These are phyloP conservation scores for Percopsis omiscomaycus DNA, from an alignment of 2,797 vertebrate genomes.

Conservation along the genomic window DNA sequence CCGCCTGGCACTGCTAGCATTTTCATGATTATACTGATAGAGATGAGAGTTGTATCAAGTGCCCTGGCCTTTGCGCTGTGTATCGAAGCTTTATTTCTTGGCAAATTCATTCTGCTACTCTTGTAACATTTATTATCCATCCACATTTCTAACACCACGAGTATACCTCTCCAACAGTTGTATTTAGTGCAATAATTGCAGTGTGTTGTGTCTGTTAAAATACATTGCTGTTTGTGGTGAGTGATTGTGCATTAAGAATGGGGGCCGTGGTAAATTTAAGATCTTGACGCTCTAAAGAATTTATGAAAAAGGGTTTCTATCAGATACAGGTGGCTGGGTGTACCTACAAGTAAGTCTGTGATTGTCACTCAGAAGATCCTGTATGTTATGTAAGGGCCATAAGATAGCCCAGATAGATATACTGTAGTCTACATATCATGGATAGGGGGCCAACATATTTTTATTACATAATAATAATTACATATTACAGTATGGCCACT, in stretches of 20 bases:
- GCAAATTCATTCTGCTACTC: constrained; percentile 7
- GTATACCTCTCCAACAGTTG: neutral
- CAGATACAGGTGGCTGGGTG: constrained; percentile 34
- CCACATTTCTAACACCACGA: too few relatives aligned
- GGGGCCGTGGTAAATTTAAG: constrained; percentile 52
- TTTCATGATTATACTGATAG: constrained; percentile 30
- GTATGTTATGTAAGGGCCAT: neutral
- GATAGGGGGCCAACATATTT: neutral
- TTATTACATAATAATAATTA: neutral
- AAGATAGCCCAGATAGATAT: neutral
- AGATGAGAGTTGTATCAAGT: constrained; percentile 39
- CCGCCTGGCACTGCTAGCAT: constrained; percentile 37
- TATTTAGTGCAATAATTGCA: constrained; percentile 35
- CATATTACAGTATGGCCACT: neutral
- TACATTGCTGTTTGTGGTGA: constrained; percentile 49
- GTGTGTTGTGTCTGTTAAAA: constrained; percentile 24
- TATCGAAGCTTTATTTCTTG: constrained; percentile 29
- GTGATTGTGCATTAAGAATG: constrained; percentile 42
- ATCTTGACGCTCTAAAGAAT: constrained; percentile 43
- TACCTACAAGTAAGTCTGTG: constrained; percentile 54
- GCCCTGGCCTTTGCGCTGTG: constrained; percentile 18
- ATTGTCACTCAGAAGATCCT: constrained; percentile 28
- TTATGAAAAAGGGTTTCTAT: constrained; percentile 53
- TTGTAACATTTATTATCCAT: too few relatives aligned
- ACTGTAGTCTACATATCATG: neutral